These are phyloP conservation scores for Bettongia penicillata DNA, from an alignment of 2,113 vertebrate species.

Conservation along the genomic window DNA sequence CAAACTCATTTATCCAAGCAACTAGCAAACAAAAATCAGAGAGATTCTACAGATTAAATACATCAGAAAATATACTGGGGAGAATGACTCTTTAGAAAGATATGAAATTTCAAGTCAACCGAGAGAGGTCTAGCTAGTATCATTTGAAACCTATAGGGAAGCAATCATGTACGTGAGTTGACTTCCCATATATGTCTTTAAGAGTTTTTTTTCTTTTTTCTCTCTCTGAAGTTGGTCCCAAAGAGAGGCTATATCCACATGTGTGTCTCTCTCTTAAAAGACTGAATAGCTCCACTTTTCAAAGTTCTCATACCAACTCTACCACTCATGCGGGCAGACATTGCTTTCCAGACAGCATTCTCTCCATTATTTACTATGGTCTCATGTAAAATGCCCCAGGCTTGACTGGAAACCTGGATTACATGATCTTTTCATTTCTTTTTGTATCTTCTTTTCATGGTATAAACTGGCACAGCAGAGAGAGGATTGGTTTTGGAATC, in stretches of 20 bases:
- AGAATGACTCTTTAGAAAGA: background rate
- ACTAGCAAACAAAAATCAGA: background rate
- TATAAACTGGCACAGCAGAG: background rate
- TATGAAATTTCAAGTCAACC: background rate
- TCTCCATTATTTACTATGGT: background rate
- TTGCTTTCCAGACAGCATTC: background rate
- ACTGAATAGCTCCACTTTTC: background rate
- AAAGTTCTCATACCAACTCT: background rate
- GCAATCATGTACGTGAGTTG: background rate
- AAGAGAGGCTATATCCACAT: background rate
- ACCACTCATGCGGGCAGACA: background rate
- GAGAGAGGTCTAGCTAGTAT: background rate
- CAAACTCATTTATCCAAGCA: background rate
- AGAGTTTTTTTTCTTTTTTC: background rate
- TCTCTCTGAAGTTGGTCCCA: background rate
- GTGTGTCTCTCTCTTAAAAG: background rate
- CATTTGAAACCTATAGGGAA: background rate
- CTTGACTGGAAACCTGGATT: background rate
- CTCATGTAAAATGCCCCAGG: background rate
- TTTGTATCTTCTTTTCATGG: background rate
- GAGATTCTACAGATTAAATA: background rate
- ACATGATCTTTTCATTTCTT: background rate
- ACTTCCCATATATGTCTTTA: background rate
- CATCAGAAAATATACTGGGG: background rate
- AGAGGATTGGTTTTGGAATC: too few relatives aligned